A percentile compares a stretch with the other conserved stretches of the same genome.
Conservation (phyloP, 2,113 vertebrate genomes). For the Motacilla tschutschensis region DNA sequence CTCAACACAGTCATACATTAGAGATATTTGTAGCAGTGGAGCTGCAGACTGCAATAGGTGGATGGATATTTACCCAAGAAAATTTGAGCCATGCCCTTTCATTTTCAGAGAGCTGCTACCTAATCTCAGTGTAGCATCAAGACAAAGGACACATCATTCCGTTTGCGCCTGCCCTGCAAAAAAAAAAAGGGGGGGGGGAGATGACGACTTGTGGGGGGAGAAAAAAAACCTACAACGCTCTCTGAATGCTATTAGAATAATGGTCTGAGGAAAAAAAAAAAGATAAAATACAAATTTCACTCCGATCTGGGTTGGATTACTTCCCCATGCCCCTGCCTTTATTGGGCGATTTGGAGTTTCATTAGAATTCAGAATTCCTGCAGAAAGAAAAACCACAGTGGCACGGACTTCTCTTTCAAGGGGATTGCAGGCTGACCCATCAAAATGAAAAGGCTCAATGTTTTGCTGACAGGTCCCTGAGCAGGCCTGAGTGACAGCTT, state of each 20-base stretch:
- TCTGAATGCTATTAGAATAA: constrained; percentile 72
- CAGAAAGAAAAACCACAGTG: constrained; percentile 76
- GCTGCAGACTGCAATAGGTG: constrained; percentile 53
- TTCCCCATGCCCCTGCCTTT: constrained; percentile 77
- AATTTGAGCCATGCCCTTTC: constrained; percentile 74
- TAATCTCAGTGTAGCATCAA: constrained; percentile 70
- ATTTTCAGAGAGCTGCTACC: constrained; percentile 70
- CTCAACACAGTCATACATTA: constrained; percentile 7
- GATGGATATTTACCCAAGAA: constrained; percentile 76
- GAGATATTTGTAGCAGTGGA: constrained; percentile 46
- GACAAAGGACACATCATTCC: constrained; percentile 73
- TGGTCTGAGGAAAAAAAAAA: neutral
- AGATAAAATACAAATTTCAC: constrained; percentile 80
- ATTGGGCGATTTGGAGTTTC: constrained; percentile 83
- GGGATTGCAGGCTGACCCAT: constrained; percentile 82
- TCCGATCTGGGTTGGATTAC: constrained; percentile 77
- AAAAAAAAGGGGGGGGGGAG: neutral
- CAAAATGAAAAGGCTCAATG: constrained; percentile 87
- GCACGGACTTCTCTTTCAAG: constrained; percentile 80
- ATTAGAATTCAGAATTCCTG: constrained; percentile 85
- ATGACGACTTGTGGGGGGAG: neutral
- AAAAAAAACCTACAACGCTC: constrained; percentile 39
- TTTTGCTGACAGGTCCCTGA: constrained; percentile 81
- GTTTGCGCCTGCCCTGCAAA: constrained; percentile 46
- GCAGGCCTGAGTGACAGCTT: constrained; percentile 85